Evolutionary conservation across 2,888 invertebrate genomes (phyloP), one percentile per base, ranked within the genome.

Genomic region (Chalcis sispes): DNA sequence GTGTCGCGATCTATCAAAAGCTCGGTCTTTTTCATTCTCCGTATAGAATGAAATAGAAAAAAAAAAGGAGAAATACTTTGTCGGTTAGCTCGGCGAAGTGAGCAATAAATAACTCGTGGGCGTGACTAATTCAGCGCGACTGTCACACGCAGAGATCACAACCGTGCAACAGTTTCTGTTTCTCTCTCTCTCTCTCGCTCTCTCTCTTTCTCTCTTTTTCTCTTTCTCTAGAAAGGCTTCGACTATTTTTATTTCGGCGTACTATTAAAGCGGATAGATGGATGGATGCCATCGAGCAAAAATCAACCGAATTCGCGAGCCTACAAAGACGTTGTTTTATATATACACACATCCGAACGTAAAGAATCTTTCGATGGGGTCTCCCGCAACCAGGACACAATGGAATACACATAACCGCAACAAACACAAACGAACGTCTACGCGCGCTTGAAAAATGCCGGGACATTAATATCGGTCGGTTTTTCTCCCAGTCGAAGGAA

Each of bases 401-500:
- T n/a, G n/a, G n/a, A n/a, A n/a, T n/a, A n/a, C n/a, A n/a, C n/a
- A n/a, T n/a, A n/a, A 10, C 54, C 46, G 15, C 29, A 36, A 5
- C 32, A 48, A 15, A 40, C 18, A n/a, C 29, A 10, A 1, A 36
- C 18, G 18, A 29, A 18, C 48, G 58, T 42, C 46, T 56, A 66
- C 62, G 52, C 13, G 25, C 13, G 52, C 10, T 27, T 80, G 81
- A 84, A 79, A 66, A 77, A 84, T 82, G 77, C 64, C 76, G 77
- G 66, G 46, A 72, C 79, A 80, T 82, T 79, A 81, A 79, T 80
- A 79, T 77, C 73, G 76, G 58, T 81, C 77, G 69, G 79, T 72
- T 80, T 77, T 75, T 59, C 36, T 69, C 62, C 64, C 76, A 73
- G 78, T 40, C 72, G 69, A 76, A 61, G 66, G 73, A 80, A 79